Conservation (phyloP, 2,113 vertebrate species). For the Pelusios castaneus region DNA sequence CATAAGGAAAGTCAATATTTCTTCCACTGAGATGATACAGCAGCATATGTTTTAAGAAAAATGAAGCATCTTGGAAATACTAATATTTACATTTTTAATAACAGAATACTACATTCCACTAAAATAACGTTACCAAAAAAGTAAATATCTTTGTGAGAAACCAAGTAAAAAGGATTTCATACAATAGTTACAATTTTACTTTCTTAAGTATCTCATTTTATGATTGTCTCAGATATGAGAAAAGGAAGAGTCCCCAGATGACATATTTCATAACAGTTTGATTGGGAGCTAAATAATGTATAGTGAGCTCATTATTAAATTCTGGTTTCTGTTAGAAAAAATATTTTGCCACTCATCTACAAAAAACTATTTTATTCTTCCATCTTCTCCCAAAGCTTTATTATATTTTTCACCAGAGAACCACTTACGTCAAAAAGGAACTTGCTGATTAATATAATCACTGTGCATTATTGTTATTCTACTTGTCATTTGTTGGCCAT, state of each 20-base stretch:
- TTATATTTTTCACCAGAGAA: conserved; percentile 12
- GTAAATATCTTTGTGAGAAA: not conserved
- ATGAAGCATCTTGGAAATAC: not conserved
- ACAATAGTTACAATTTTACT: not conserved
- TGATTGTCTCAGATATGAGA: not conserved
- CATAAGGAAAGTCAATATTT: conserved; percentile 7
- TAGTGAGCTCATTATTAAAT: not conserved
- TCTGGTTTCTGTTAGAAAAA: not conserved
- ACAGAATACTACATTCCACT: not conserved
- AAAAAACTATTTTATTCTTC: not conserved
- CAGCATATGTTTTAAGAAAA: not conserved
- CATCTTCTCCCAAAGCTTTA: not conserved
- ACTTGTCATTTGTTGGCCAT: not conserved
- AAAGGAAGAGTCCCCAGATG: not conserved
- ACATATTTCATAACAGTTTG: not conserved
- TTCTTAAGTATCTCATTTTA: not conserved
- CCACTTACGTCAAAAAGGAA: conserved; percentile 1
- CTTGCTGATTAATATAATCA: conserved; percentile 43
- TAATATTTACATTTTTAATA: not conserved
- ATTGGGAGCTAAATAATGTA: not conserved
- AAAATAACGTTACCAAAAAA: not conserved
- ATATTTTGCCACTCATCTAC: not conserved
- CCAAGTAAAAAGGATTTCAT: not conserved
- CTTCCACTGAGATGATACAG: not conserved
- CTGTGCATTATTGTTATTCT: not conserved